Base-by-base conservation (phyloP, 2,113 vertebrate genomes). In the Podarcis raffonei region DNA sequence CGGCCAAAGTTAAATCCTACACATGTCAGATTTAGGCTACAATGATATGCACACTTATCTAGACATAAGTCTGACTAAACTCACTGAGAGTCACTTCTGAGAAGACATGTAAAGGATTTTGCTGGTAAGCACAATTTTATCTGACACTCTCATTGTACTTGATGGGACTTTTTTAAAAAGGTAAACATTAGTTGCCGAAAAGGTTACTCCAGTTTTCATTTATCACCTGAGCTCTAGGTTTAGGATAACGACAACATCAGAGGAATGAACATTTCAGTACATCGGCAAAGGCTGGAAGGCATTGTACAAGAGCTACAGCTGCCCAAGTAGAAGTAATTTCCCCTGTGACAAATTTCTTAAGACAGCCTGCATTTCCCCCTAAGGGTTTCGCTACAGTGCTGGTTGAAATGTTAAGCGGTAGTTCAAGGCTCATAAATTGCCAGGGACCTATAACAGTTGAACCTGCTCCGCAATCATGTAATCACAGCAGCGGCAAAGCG, bases 221-320 rank as follows among this genome's bases (percentile, higher is more conserved):
- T 74, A 42, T 80, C 53, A 85, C 37, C 37, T 75, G 57, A 62
- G 27, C 11, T 39, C 18, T n/a, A 25, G 11, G 16, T 82, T 88
- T 39, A n/a, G 57, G 80, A 35, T 62, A 53, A 68, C 4, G 4
- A n/a, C 13, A 74, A 6, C 5, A 78, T 86, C 68, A 65, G 35
- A 59, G 53, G 27, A 32, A 62, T 15, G 69, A 39, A 39, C 48
- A 42, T 57, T 3, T 22, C 27, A 16, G 5, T 30, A 74, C 68
- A 65, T 74, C 69, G 3, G 25, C 68, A 62, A 39, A 75, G 53
- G 32, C 68, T 62, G 32, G 66, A n/a, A 81, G 86, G 37, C 62
- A 81, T 81, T 81, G 80, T 69, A 39, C 78, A 87, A 87, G 65
- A 65, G 69, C 42, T 82, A n/a, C 25, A n/a, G 48, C 78, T 65